Evolutionary conservation across 2,797 vertebrate species (phyloP), one percentile per base, ranked within the genome.

Genomic region (Vultur gryphus): DNA sequence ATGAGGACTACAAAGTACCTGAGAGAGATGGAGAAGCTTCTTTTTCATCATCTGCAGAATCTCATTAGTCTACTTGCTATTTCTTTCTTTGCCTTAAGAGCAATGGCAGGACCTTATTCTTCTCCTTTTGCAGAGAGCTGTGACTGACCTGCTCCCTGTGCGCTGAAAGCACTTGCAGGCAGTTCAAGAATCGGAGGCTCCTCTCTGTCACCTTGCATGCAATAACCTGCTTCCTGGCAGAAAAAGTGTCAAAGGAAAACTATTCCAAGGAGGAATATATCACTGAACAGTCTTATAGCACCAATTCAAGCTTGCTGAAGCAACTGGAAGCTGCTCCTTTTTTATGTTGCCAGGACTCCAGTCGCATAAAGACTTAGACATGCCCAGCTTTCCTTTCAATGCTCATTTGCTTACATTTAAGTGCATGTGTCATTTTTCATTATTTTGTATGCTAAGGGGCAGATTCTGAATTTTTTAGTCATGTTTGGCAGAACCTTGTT

Each of bases 401-500:
- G 66, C 17, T 92, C 48, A 80, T 95, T 90, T 92, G 28, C 73
- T 70, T 46, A 33, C 55, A 20, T 79, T 70, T 64, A 87, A 92
- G 55, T 52, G 58, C 48, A 51, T 79, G 23, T 94, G 89, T 87
- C 48, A 67, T 80, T 90, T 91, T 90, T 91, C 55, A 89, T 87
- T 82, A 84, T 69, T 92, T 86, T 86, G 13, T 59, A 49, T 1
- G 2, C 46, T 59, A 49, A 58, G 41, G 77, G 33, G 20, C 17
- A 95, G 44, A 83, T 77, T 35, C 39, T 80, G 78, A 83, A 41
- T 69, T 37, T 89, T 91, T 95, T 49, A 69, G 81, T 44, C 52
- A 71, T 44, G 23, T 95, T 93, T 93, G 90, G 49, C 82, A 96
- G 81, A 89, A 57, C 9, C 14, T 92, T 78, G 16, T 78, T 95